These are phyloP conservation scores for Holothuria scabra DNA, from an alignment of 53 echinoderm and acorn worm species.

Conservation along the genomic window DNA sequence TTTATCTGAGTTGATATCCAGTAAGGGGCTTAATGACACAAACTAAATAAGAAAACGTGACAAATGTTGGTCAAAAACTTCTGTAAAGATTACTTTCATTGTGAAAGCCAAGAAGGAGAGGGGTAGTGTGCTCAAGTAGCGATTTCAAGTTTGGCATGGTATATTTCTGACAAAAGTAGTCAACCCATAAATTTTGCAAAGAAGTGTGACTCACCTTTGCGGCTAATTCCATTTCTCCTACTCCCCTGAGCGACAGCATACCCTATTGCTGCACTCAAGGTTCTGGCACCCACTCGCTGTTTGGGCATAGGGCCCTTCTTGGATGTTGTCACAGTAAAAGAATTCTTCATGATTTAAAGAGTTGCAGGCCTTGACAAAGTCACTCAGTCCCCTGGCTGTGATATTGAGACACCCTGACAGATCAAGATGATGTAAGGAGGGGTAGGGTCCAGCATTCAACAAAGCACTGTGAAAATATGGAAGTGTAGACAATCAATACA, in stretches of 20 bases:
- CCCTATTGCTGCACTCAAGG: constrained; percentile 80
- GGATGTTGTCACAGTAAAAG: constrained; percentile 98
- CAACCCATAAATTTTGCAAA: too few relatives aligned
- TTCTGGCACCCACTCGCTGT: constrained; percentile 99
- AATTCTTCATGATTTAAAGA: constrained; percentile 85
- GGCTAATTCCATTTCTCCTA: not conserved
- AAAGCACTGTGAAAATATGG: constrained; percentile 47
- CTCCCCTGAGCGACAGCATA: constrained; percentile 90
- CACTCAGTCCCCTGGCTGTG: constrained; percentile 75
- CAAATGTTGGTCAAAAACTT: too few relatives aligned
- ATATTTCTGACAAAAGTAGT: too few relatives aligned
- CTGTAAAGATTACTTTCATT: too few relatives aligned
- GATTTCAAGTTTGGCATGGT: too few relatives aligned
- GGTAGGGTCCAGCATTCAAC: constrained; percentile 65
- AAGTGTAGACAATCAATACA: not conserved
- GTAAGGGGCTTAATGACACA: too few relatives aligned
- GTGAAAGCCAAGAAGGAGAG: too few relatives aligned
- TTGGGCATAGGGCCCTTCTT: constrained; percentile 88
- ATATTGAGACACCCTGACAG: constrained; percentile 91
- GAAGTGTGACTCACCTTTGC: too few relatives aligned
- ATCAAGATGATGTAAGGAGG: constrained; percentile 78
- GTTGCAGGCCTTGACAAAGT: constrained; percentile 69
- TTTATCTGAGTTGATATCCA: too few relatives aligned
- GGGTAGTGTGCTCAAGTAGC: too few relatives aligned
- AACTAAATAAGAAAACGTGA: too few relatives aligned